Base-by-base conservation (phyloP, 64 coral and sea anemone genomes). In the Dendronephthya gigantea region DNA sequence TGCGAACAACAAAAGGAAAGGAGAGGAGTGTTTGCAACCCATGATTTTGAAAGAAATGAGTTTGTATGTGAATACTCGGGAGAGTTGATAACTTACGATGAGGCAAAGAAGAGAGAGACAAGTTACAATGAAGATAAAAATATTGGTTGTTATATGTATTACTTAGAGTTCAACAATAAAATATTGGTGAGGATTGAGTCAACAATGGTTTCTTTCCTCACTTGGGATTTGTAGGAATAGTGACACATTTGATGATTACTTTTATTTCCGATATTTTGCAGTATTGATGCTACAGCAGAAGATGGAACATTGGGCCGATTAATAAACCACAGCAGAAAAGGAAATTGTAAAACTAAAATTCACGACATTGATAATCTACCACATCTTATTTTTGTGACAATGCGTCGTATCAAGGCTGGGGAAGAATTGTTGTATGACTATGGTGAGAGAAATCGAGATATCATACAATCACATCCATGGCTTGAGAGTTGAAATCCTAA, bases 131-230 rank as follows among this genome's bases (percentile, higher is more conserved):
- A 83, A 27, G 83, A 93, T 72, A 86, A 85, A 7, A 89, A 93
- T 49, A 87, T 93, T 65, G 95, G 95, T 23, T 98, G 91, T 84
- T 98, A 98, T 68, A 98, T 98, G 95, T 98, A 98, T 90, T 98
- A 98, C 48, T 91, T 98, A 68, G 29, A 13, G 17, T 98, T 87
- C 62, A 93, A 90, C 39, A 91, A 93, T 69, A 93, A 98, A 93
- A 58, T 90, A 90, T 48, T 98, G 95, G 95, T 98, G 75, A 93
- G 95, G n/a, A n/a, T 86, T 79, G 55, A 22, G 23, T 70, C n/a
- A n/a, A n/a, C n/a, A n/a, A n/a, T 34, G 12, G 16, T 35, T 34
- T 36, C 19, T 19, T n/a, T n/a, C n/a, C n/a, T n/a, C n/a, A n/a
- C n/a, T n/a, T n/a, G n/a, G n/a, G n/a, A n/a, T n/a, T n/a, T n/a